Base-by-base conservation (phyloP, 2,113 vertebrate genomes). In the Xiphorhynchus elegans region DNA sequence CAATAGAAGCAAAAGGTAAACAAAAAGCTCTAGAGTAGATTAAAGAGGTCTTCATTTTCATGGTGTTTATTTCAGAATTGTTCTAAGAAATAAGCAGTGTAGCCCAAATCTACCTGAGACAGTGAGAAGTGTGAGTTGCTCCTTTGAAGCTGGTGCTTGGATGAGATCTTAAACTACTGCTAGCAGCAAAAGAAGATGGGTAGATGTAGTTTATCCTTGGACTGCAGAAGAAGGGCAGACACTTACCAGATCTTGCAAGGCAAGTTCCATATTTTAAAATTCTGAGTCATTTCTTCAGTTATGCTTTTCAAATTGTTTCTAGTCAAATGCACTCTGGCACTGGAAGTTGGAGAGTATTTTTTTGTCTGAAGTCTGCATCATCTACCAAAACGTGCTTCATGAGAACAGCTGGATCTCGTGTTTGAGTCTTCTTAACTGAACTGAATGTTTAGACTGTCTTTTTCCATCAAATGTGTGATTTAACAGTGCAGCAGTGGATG, bases 381-480 rank as follows among this genome's bases (percentile, higher is more conserved):
- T 85, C 50, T 64, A 50, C 77, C 63, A 88, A 86, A 94, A 90
- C 3, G 1, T 85, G 67, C 72, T 88, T 64, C 42, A 67, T 83
- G 35, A 31, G 77, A 94, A 91, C 84, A 94, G 85, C 83, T 93
- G 94, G 75, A 66, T 90, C 64, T 96, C 0, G 0, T 93, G 68
- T 86, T 90, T 86, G 59, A 80, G 29, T 80, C 63, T 84, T 90
- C 72, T 13, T 83, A 80, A 83, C 78, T 59, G 87, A 93, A 85
- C 75, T 64, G 59, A 90, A 88, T 14, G 1, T 74, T 93, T 88
- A 85, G 47, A 60, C 72, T 96, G 87, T 95, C 93, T 83, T 84
- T 92, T 96, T 77, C 75, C 42, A 91, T 96, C 94, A 95, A 82
- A 83, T 83, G 67, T 88, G 95, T 63, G 90, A 95, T 95, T 92